These are phyloP conservation scores for Melanotaenia nigrans DNA, from an alignment of 2,797 vertebrate genomes.

Conservation along the genomic window DNA sequence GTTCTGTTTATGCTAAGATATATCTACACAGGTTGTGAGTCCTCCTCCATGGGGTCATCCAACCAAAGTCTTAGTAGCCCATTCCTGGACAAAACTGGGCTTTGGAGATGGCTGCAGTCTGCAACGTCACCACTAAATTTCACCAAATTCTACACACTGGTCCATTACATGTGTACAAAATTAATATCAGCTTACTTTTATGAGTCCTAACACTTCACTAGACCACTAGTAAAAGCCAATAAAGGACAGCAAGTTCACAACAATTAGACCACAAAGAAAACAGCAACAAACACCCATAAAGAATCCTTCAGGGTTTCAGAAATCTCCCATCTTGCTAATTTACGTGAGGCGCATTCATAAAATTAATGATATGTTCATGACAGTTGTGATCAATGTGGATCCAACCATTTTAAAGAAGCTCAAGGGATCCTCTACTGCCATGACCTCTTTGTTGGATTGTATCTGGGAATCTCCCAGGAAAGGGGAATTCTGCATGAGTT, in stretches of 20 bases:
- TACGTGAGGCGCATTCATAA: background rate
- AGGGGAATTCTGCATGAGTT: constrained; percentile 61
- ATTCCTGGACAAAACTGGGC: too few species aligned
- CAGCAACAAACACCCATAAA: background rate
- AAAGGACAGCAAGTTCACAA: background rate
- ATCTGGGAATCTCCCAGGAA: constrained; percentile 37
- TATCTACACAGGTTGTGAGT: background rate
- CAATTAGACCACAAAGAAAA: constrained; percentile 19
- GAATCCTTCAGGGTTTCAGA: constrained; percentile 2
- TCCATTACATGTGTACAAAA: background rate
- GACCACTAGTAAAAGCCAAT: background rate
- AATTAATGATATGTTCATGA: background rate
- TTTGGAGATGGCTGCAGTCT: background rate
- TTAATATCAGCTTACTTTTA: background rate
- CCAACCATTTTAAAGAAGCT: background rate
- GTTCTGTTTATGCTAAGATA: background rate
- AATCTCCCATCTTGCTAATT: constrained; percentile 5
- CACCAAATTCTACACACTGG: background rate
- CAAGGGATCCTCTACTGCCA: background rate
- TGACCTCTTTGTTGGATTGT: constrained; percentile 35
- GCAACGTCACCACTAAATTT: background rate
- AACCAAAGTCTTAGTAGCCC: too few species aligned
- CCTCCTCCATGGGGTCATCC: background rate
- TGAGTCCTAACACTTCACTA: background rate
- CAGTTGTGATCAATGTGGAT: background rate